phyloP scores from a whole-genome alignment of 1,140 invertebrate genomes.

The Whitmania pigra region DNA sequence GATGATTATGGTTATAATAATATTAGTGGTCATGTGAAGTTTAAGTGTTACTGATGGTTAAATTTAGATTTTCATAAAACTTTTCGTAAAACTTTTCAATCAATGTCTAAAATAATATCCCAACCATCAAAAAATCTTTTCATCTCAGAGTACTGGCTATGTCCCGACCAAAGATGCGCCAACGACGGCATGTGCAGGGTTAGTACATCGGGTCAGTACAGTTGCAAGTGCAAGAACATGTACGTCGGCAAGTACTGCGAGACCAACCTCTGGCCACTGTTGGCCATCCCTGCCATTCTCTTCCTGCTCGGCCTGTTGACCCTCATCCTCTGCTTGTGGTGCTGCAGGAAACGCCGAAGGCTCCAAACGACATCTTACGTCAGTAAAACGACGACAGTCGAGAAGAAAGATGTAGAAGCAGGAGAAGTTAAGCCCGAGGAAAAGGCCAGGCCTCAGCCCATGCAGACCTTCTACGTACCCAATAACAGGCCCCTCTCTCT shows the following conservation, averaged over 20 bases:
- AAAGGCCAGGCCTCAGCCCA: not conserved
- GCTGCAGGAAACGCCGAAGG: not conserved
- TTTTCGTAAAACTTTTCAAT: not conserved
- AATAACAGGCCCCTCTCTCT: not conserved
- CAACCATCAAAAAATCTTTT: not conserved
- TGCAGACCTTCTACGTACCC: constrained; percentile 7
- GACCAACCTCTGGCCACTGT: not conserved
- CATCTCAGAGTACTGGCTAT: not conserved
- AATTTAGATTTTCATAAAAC: not conserved
- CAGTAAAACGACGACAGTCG: not conserved
- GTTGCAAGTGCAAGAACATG: not conserved
- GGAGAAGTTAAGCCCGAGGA: not conserved
- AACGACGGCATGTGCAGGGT: not conserved
- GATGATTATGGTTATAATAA: not conserved
- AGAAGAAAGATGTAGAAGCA: not conserved
- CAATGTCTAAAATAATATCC: not conserved
- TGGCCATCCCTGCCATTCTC: not conserved
- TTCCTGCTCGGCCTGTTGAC: not conserved
- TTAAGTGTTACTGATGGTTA: not conserved
- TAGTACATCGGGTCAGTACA: not conserved
- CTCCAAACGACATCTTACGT: not conserved
- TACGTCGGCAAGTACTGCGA: constrained; percentile 9
- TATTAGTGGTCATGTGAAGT: not conserved
- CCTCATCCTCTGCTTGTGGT: not conserved
- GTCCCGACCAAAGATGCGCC: not conserved